phyloP scores from a whole-genome alignment of 2,113 vertebrate genomes.

The Neotragus moschatus region DNA sequence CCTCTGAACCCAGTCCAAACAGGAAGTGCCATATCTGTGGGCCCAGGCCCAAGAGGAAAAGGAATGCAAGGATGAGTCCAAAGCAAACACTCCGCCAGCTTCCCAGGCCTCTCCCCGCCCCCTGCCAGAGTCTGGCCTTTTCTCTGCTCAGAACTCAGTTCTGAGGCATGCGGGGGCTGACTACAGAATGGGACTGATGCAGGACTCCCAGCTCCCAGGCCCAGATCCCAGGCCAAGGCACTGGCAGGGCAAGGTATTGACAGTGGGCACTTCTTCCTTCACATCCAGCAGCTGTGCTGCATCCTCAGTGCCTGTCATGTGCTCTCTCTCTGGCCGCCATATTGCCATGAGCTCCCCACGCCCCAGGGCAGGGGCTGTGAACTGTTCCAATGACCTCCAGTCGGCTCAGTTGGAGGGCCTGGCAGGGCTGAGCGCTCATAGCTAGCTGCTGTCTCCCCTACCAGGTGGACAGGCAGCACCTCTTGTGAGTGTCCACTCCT shows the following conservation, averaged over 20 bases:
- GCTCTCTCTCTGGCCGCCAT: not conserved
- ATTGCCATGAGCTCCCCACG: too few species aligned
- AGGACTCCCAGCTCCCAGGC: not conserved
- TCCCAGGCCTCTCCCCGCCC: constrained; percentile 53
- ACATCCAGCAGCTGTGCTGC: not conserved
- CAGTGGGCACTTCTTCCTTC: too few species aligned
- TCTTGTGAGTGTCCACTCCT: not conserved
- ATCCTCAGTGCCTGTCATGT: not conserved
- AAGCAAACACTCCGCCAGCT: constrained; percentile 67
- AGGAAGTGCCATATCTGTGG: constrained; percentile 73
- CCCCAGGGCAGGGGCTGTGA: not conserved
- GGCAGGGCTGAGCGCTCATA: not conserved
- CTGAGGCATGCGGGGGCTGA: not conserved
- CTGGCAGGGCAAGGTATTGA: not conserved
- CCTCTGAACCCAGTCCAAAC: constrained; percentile 68
- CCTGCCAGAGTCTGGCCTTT: constrained; percentile 27
- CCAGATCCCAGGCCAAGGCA: not conserved
- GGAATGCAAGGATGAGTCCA: constrained; percentile 68
- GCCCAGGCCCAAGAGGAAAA: constrained; percentile 44
- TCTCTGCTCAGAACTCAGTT: not conserved
- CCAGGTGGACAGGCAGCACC: not conserved
- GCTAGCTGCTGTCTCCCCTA: not conserved
- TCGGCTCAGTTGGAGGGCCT: not conserved
- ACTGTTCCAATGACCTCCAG: not conserved
- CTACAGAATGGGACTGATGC: not conserved